phyloP scores from a whole-genome alignment of 23 tunicate species.

The Trididemnum nubilum region DNA sequence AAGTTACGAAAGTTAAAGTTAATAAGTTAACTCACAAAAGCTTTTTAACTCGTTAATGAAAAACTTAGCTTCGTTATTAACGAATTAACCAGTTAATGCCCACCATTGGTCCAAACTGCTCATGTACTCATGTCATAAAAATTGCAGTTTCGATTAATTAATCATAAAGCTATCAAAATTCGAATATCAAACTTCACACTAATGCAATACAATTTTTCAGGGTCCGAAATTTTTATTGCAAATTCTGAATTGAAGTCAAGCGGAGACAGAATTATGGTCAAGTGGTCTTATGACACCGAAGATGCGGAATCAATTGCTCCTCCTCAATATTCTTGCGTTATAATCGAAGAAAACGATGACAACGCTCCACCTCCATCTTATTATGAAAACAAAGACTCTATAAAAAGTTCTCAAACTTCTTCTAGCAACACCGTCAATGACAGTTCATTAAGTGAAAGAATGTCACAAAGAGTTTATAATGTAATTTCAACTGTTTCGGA shows the following conservation, averaged over 20 bases:
- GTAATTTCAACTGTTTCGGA: background rate
- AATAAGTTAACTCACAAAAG: too few relatives aligned
- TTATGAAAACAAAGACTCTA: background rate
- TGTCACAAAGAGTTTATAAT: background rate
- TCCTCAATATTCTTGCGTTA: conserved; percentile 36
- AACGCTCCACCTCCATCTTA: background rate
- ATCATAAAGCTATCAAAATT: too few relatives aligned
- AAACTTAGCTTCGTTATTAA: too few relatives aligned
- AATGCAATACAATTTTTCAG: too few relatives aligned
- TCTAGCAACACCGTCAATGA: background rate
- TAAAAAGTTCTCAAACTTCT: background rate
- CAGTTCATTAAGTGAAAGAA: background rate
- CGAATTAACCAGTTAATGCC: too few relatives aligned
- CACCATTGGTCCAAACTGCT: too few relatives aligned
- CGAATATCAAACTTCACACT: too few relatives aligned
- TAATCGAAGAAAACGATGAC: background rate
- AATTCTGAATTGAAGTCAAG: background rate
- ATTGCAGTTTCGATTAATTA: too few relatives aligned
- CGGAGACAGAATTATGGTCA: conserved; percentile 13
- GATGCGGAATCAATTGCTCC: background rate
- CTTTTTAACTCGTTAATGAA: too few relatives aligned
- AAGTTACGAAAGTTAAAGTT: too few relatives aligned
- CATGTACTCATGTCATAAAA: too few relatives aligned
- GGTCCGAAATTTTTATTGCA: background rate
- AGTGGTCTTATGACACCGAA: conserved; percentile 2